Evolutionary conservation across 2,113 vertebrate species (phyloP), one percentile per base, ranked within the genome.

Genomic region (Prinia subflava): DNA sequence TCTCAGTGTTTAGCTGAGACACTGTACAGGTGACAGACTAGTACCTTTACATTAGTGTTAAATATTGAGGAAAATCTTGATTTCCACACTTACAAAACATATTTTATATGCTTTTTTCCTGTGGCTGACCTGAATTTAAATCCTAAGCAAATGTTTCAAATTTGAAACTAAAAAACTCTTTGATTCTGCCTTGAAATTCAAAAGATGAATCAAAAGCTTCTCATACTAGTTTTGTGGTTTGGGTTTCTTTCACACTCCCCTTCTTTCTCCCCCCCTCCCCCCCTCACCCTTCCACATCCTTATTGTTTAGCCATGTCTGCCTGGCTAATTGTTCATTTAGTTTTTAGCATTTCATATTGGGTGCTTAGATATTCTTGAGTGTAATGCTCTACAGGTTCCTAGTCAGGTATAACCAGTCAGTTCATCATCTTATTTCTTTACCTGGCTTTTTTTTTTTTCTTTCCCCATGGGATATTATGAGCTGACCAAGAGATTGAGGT

Each of bases 221-320:
- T 82, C 2, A 1, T 83, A 62, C 10, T 35, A 3, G 6, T 49
- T 62, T 76, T 42, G 3, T 10, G 35, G 18, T 46, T 39, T 3
- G 2, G 1, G 6, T 27, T 30, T 24, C 4, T 28, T 67, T 59
- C 21, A 35, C 10, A 49, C 2, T 13, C 7, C 15, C 14, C 11
- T 64, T 55, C 41, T 15, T 53, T 13, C 17, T 12, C 15, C 11
- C 6, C 28, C 19, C 10, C 15, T 11, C 16, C 3, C 4, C 11
- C 5, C 10, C 1, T 15, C 5, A 6, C 3, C 2, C 14, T 20
- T 13, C 6, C 14, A 39, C 20, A 53, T 67, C 14, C 33, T 75
- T 33, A 37, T 21, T 41, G 14, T 77, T 60, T 62, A 53, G 24
- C 47, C 6, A 27, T 68, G 53, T 41, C 46, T 46, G 24, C 21